These are phyloP conservation scores for Sycophila sp. DNA, from an alignment of 1,140 invertebrate species.

Conservation along the genomic window DNA sequence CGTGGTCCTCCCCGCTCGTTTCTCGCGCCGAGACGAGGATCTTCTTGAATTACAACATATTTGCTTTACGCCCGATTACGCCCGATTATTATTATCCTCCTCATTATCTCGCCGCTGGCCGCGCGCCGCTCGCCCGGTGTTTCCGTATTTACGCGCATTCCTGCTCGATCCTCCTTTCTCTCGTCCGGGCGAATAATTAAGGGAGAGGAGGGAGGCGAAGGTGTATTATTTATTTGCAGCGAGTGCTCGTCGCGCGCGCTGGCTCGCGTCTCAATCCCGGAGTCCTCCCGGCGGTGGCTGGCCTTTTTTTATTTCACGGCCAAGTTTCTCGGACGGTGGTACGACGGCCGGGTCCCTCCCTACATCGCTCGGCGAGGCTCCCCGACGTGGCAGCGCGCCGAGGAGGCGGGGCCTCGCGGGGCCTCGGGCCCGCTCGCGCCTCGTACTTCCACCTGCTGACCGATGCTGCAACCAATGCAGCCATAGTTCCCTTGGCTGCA, in stretches of 20 bases:
- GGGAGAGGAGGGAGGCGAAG: too few species aligned
- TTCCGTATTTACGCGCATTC: too few species aligned
- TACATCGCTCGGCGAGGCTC: background rate
- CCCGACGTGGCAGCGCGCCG: constrained; percentile 13
- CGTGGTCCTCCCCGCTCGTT: too few species aligned
- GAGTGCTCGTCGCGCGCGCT: background rate
- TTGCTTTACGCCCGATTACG: constrained; percentile 17
- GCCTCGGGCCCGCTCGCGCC: background rate
- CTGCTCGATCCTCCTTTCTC: too few species aligned
- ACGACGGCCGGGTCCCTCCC: background rate
- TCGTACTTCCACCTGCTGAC: background rate
- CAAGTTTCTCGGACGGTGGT: constrained; percentile 50
- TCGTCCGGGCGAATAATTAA: too few species aligned
- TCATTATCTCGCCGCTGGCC: too few species aligned
- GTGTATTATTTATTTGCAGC: too few species aligned
- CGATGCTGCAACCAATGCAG: too few species aligned
- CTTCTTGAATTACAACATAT: constrained; percentile 27
- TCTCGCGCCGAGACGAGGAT: too few species aligned
- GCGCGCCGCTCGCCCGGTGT: too few species aligned
- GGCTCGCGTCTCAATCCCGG: constrained; percentile 59
- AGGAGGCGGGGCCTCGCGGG: constrained; percentile 20
- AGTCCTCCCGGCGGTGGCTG: constrained; percentile 40
- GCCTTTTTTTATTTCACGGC: constrained; percentile 65
- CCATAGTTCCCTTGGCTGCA: too few species aligned
- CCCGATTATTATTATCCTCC: background rate